Evolutionary conservation across 2,113 vertebrate genomes (phyloP), one percentile per base, ranked within the genome.

Genomic region (Hepsetus odoe): DNA sequence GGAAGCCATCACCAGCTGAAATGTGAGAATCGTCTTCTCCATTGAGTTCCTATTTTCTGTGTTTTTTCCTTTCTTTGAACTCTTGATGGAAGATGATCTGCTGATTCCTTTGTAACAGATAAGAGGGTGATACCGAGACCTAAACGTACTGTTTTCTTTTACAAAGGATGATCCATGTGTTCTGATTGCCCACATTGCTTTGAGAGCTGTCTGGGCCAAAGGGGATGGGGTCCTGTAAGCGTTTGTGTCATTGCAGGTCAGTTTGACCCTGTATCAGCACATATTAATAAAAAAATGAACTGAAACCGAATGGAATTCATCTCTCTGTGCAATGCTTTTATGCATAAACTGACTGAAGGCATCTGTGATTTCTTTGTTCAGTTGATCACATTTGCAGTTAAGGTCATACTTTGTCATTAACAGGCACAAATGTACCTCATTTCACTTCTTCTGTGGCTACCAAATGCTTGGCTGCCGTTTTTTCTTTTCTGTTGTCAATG

Each of bases 181-280:
- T 74, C 42, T 77, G 68, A 20, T 81, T 70, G 84, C 76, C 85
- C 68, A 49, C 81, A 76, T 83, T 88, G 87, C 84, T 90, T 89
- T 91, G 85, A 86, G 86, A 90, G 88, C 81, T 85, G 80, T 89
- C 82, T 87, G 85, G 88, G 87, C 86, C 88, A 87, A 89, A 88
- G 83, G 87, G 88, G 84, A 81, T 82, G 77, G 72, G 86, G 89
- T 89, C 89, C 84, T 89, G 85, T 89, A 83, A 89, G 86, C 86
- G 82, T 91, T 88, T 87, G 82, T 85, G 24, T 89, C 86, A 86
- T 89, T 74, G 83, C 87, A 87, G 90, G 89, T 90, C 85, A 86
- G 64, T 85, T 82, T 42, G 78, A 90, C 91, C 88, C 89, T 92
- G 90, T 90, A 88, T 91, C 88, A 87, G 86, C 87, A 91, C 90